Evolutionary conservation across 2,113 vertebrate species (phyloP).

Genomic region (Spheniscus mendiculus): DNA sequence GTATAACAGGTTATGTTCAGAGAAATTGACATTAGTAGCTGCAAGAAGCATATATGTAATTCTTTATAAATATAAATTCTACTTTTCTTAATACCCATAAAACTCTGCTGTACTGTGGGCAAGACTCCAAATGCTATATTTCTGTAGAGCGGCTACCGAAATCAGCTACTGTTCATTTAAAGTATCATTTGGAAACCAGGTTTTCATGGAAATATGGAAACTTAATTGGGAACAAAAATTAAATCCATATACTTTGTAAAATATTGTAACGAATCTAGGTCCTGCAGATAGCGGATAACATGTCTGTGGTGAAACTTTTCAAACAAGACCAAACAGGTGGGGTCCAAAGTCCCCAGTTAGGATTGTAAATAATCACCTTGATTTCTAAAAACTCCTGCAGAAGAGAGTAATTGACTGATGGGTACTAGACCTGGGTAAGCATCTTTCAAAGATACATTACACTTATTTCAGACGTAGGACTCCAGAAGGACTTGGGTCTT

Average conservation of each 20-base stretch:
- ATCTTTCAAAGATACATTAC: background rate
- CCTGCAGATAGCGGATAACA: rapidly evolving
- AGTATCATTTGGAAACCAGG: background rate
- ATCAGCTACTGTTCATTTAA: background rate
- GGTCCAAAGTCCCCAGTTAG: background rate
- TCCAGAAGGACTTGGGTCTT: background rate
- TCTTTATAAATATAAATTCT: background rate
- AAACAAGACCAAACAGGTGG: background rate
- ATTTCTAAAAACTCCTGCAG: background rate
- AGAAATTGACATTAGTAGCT: background rate
- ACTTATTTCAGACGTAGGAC: background rate
- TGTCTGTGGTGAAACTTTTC: background rate
- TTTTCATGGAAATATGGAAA: background rate
- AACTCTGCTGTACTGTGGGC: background rate
- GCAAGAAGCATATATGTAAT: background rate
- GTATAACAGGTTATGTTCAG: background rate
- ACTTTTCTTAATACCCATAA: background rate
- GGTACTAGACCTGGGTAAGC: background rate
- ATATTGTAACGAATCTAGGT: background rate
- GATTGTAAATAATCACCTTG: background rate
- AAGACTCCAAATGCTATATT: background rate
- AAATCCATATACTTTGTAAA: background rate
- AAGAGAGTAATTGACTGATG: background rate
- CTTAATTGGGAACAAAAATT: background rate
- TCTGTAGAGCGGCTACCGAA: background rate